Base-by-base conservation (phyloP, 2,797 vertebrate genomes). In the Gadopsis bispinosus region DNA sequence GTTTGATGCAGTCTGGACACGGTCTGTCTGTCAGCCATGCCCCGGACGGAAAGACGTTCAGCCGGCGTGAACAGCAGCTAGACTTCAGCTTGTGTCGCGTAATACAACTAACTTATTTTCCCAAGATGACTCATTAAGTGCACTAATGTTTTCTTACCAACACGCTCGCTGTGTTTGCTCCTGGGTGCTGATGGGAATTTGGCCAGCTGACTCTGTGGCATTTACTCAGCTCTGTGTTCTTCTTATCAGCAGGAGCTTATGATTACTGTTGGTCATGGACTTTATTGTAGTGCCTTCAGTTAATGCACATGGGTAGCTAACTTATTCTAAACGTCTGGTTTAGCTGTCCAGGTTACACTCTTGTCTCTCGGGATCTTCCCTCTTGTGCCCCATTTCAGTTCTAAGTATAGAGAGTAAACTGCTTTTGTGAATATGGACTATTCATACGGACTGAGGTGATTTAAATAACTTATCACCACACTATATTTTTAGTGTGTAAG, bases 131-230 rank as follows among this genome's bases (percentile, higher is more conserved):
- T 80, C 39, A n/a, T 75, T 56, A 86, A 84, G 75, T 71, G 48
- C 26, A 26, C 26, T 26, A 77, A 77, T 66, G 62, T 60, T 68
- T 66, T 83, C 64, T 43, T 60, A 8, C 19, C 3, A 26, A 39
- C 58, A 3, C 43, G 33, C 37, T 55, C 3, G 73, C 41, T 82
- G 35, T 83, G 56, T 77, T 83, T 74, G 75, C 64, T 60, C 65
- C 59, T 19, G 22, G 35, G 5, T 68, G 61, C 70, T 60, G 69
- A 55, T 79, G 83, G 71, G 87, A 89, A 89, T 75, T 77, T 19
- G 29, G 33, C 31, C 88, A 85, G 83, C 77, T 89, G 86, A 74
- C 20, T 81, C 59, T 47, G 48, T 43, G 5, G 63, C 76, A 66
- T 78, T 56, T 41, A 35, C 69, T 74, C 71, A 69, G 63, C 65